phyloP scores from a whole-genome alignment of 1,140 invertebrate genomes.

The Ruditapes philippinarum region DNA sequence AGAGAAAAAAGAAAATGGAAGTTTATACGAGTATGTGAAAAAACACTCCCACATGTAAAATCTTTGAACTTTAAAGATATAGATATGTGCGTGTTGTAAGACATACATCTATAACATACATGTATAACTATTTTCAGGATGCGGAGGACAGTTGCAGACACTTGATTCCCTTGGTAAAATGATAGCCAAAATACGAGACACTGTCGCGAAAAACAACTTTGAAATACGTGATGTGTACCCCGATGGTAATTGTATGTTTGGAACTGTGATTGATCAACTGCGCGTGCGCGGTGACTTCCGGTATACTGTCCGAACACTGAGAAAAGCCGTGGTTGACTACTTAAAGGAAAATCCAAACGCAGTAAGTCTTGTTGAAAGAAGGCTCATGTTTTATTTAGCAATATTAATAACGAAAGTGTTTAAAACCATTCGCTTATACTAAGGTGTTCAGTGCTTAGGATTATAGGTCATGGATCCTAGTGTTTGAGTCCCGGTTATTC shows the following conservation, averaged over 20 bases:
- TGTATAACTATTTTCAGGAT: not conserved
- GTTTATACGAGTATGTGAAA: no score
- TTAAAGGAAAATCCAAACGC: conserved; percentile 1
- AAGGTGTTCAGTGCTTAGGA: no score
- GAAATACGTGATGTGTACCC: conserved; percentile 2
- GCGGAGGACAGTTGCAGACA: not conserved
- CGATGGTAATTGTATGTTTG: conserved; percentile 57
- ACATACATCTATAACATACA: not conserved
- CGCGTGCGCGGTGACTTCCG: conserved; percentile 31
- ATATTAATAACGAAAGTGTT: not conserved
- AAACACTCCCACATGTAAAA: no score
- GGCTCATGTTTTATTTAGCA: not conserved
- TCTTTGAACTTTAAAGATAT: no score
- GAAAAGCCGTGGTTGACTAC: conserved; percentile 33
- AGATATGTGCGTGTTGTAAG: not conserved
- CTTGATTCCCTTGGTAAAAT: not conserved
- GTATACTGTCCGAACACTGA: not conserved
- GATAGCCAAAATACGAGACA: not conserved
- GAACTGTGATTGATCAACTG: conserved; percentile 39
- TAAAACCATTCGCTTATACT: no score
- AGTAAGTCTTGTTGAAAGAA: not conserved
- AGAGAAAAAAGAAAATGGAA: no score
- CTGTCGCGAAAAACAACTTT: not conserved
- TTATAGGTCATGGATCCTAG: no score
- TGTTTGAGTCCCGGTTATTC: no score